phyloP scores from a whole-genome alignment of 2,113 vertebrate genomes.

The Etia nguti region DNA sequence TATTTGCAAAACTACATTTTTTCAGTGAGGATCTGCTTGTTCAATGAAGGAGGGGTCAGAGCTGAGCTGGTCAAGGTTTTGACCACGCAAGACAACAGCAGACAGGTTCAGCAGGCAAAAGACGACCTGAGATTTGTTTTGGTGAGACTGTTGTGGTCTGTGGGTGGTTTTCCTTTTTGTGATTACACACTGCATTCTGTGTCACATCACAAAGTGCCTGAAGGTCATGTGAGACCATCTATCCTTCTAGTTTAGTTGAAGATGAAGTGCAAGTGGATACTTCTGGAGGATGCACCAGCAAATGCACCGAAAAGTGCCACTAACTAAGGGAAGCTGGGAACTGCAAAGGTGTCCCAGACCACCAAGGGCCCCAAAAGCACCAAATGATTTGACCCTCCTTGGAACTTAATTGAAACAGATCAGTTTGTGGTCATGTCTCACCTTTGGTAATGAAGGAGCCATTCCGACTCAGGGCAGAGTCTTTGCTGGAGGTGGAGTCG shows the following conservation, averaged over 20 bases:
- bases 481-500: slow-evolving; percentile 95
- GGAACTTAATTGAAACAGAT: background rate
- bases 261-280: background rate
- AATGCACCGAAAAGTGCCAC: background rate
- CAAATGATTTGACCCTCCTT: background rate
- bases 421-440: slow-evolving; percentile 38
- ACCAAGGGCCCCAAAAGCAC: background rate
- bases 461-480: slow-evolving; percentile 89
- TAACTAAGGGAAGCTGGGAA: background rate
- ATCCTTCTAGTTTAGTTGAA: background rate
- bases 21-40: background rate
- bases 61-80: background rate
- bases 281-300: background rate
- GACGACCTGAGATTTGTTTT: background rate
- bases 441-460: slow-evolving; percentile 99
- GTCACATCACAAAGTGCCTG: background rate
- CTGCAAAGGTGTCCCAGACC: background rate
- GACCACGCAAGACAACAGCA: background rate
- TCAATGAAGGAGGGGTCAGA: background rate
- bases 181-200: background rate
- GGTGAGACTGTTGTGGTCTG: background rate
- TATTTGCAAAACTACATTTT: background rate
- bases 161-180: background rate
- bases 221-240: background rate
- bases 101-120: background rate